These are phyloP conservation scores for Lacerta bilineata DNA, from an alignment of 2,797 vertebrate genomes.

Conservation along the genomic window DNA sequence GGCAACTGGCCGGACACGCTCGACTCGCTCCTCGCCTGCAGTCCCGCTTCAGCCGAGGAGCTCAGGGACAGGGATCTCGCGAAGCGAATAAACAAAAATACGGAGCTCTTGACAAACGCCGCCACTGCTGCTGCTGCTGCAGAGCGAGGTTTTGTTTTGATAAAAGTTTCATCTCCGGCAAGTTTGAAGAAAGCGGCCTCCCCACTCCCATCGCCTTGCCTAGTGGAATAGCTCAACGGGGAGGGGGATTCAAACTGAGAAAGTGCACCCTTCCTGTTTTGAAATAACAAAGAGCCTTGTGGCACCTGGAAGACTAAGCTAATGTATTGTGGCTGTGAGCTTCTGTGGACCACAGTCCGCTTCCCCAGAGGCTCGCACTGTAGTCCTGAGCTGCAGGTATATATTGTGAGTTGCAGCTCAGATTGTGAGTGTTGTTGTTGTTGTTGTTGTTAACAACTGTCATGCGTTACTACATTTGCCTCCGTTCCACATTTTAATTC, in stretches of 20 bases:
- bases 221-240: not conserved
- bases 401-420: not conserved
- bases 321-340: too few species aligned
- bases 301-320: too few species aligned
- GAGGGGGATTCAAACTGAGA: conserved; percentile 31
- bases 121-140: too few species aligned
- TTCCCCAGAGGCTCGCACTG: not conserved
- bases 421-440: not conserved
- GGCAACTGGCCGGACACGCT: not conserved
- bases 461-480: not conserved
- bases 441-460: not conserved
- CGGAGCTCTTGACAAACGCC: not conserved
- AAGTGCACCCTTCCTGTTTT: conserved; percentile 37
- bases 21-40: not conserved
- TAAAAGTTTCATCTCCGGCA: conserved; percentile 43
- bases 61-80: not conserved
- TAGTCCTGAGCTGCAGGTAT: not conserved
- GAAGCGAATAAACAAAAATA: not conserved
- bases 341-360: too few species aligned
- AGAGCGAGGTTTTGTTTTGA: not conserved
- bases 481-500: not conserved
- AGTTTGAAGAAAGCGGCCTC: conserved; percentile 53
- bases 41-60: not conserved
- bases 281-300: too few species aligned
- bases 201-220: conserved; percentile 24